Base-by-base conservation (phyloP, 2,797 vertebrate species). In the Sebastes diploproa region DNA sequence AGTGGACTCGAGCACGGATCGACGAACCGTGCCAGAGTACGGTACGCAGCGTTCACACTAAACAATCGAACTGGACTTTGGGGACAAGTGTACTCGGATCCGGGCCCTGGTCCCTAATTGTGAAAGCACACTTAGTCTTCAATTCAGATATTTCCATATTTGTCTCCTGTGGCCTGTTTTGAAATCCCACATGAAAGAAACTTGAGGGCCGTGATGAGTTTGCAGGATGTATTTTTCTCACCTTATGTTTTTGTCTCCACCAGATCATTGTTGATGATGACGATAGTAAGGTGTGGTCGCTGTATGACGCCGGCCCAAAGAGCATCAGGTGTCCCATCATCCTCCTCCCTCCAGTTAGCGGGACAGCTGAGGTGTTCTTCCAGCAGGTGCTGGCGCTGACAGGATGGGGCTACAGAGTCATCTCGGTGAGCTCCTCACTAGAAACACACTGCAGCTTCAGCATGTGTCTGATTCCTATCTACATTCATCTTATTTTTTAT, bases 221-320 rank as follows among this genome's bases (percentile, higher is more conserved):
- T 46, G 4, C 1, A n/a, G 1, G 14, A 6, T 63, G 4, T 3
- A 2, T 12, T 46, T 14, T 25, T 20, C 25, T 6, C 27, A 72
- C 5, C 1, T 29, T 70, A 2, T 63, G 23, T 52, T 30, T 85
- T 20, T 84, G 65, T 75, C 72, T 32, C 54, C 60, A 80, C n/a
- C 90, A 99, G 98, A 98, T 99, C 63, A 99, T 99, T 12, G 98
- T 99, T 7, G 98, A 99, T 0, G 98, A 99, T 32, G 98, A 99
- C 0, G 98, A 99, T 95, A 99, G 98, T 77, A 99, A 99, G 91
- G 97, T 99, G 62, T 99, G 98, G 98, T 98, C 98, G 0, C 92
- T 99, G 68, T 99, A 99, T 6, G 98, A 99, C 9, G 98, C 98
- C 0, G 98, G 98, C 25, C 98, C 98, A 0, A 96, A 97, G 90